Base-by-base conservation (phyloP, 1,140 invertebrate species). In the Aphaenogaster floridana region DNA sequence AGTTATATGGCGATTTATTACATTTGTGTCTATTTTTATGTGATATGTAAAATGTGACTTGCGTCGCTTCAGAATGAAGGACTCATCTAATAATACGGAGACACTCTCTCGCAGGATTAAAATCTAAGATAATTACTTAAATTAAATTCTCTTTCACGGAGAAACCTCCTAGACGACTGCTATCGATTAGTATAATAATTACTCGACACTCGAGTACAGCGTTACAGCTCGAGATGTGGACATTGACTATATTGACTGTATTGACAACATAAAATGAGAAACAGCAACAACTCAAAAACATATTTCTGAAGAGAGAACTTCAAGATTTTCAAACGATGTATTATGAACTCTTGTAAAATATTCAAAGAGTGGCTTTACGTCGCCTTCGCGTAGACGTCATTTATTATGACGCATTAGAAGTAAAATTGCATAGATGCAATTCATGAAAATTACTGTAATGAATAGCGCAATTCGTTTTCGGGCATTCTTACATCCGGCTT, bases 81-180 rank as follows among this genome's bases (percentile, higher is more conserved):
- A 21, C 36, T 57, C 54, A 3, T 84, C 68, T 61, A 76, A 84
- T 84, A 84, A 84, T 84, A 74, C 15, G 50, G n/a, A 52, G 68
- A 76, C 28, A 61, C 54, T 50, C 42, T 39, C 45, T 76, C 54
- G 36, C 80, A 13, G 17, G 48, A 61, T 84, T 76, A 84, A 84
- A 84, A 74, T 84, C 66, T 72, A 61, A 76, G 57, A 84, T 84
- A 76, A 84, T 84, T 84, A 61, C 42, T 84, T 84, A 48, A 74
- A 76, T 84, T 84, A 76, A 84, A 63, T 84, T 63, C 69, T 84
- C 80, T 63, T 50, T 74, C 54, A 63, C 39, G 34, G 61, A 54
- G 80, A 74, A 76, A 61, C n/a, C 69, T 84, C 28, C 54, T 69
- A 84, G 80, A 84, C 80, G 54, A 42, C 80, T 84, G 69, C 50